Evolutionary conservation across 2,888 invertebrate genomes (phyloP).

Genomic region (Ypsolopha sequella): DNA sequence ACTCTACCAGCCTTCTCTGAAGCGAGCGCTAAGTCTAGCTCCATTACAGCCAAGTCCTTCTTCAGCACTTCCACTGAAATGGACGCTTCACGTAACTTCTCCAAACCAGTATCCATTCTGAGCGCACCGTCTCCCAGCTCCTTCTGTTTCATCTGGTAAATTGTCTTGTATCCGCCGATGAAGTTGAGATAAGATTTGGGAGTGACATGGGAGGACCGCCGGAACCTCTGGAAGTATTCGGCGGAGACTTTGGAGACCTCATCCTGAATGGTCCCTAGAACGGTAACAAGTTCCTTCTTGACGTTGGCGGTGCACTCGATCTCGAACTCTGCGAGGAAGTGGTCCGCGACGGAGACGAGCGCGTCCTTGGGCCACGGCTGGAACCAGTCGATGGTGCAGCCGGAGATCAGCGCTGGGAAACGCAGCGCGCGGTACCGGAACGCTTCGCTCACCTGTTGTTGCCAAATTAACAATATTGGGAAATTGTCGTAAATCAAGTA

Average conservation of each 20-base stretch:
- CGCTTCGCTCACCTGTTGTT: constrained; percentile 91
- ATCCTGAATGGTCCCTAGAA: constrained; percentile 94
- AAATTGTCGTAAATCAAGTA: too few relatives aligned
- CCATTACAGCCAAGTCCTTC: constrained; percentile 93
- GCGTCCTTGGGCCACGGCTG: constrained; percentile 98
- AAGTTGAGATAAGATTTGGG: constrained; percentile 98
- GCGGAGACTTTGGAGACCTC: constrained; percentile 86
- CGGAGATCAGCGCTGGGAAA: constrained; percentile 96
- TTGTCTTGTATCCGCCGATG: constrained; percentile 94
- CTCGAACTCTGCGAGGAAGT: constrained; percentile 90
- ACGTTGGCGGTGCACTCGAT: constrained; percentile 89
- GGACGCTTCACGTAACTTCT: constrained; percentile 95
- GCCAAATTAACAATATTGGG: not conserved
- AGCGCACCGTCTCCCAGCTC: constrained; percentile 91
- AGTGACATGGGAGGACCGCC: constrained; percentile 95
- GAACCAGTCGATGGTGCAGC: constrained; percentile 98
- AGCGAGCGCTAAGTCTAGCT: constrained; percentile 92
- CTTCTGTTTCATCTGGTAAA: constrained; percentile 89
- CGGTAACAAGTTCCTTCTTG: constrained; percentile 88
- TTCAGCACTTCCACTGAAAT: constrained; percentile 93
- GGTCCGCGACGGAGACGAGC: constrained; percentile 90
- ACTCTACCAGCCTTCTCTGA: constrained; percentile 93
- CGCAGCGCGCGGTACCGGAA: constrained; percentile 91
- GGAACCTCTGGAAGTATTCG: constrained; percentile 92
- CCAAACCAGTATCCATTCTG: constrained; percentile 95